Evolutionary conservation across 2,888 invertebrate genomes (phyloP).

Genomic region (Ectemnius cavifrons): DNA sequence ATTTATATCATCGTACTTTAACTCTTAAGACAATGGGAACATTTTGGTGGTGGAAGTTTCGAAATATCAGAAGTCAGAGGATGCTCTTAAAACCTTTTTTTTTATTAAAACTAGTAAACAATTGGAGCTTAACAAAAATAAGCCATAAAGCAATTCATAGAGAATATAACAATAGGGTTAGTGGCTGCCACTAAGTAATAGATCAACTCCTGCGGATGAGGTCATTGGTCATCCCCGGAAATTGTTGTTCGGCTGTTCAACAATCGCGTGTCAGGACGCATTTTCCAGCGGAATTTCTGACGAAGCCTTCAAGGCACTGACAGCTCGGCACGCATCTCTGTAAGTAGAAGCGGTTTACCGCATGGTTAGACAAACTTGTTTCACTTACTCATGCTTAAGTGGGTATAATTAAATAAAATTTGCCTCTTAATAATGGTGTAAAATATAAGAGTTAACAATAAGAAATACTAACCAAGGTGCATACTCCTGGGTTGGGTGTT

Average conservation of each 20-base stretch:
- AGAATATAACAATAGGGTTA: conserved; percentile 10
- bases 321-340: conserved; percentile 47
- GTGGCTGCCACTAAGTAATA: conserved; percentile 3
- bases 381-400: too few relatives aligned
- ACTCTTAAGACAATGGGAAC: too few relatives aligned
- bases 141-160: conserved; percentile 15
- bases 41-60: too few relatives aligned
- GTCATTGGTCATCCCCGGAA: not conserved
- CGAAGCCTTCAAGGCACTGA: conserved; percentile 45
- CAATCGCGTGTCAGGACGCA: conserved; percentile 45
- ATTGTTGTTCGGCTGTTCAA: not conserved
- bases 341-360: conserved; percentile 11
- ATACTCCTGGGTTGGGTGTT: not conserved
- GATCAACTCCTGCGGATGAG: not conserved
- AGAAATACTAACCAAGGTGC: conserved; percentile 41
- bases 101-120: conserved; percentile 19
- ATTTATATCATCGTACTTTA: too few relatives aligned
- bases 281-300: conserved; percentile 33
- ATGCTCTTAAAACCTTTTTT: not conserved
- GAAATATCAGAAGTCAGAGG: not conserved
- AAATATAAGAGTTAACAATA: not conserved
- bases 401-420: not conserved
- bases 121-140: conserved; percentile 22
- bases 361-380: not conserved
- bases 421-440: not conserved